Evolutionary conservation across 2,113 vertebrate genomes (phyloP), one percentile per base, ranked within the genome.

Genomic region (Hirundichthys speculiger): DNA sequence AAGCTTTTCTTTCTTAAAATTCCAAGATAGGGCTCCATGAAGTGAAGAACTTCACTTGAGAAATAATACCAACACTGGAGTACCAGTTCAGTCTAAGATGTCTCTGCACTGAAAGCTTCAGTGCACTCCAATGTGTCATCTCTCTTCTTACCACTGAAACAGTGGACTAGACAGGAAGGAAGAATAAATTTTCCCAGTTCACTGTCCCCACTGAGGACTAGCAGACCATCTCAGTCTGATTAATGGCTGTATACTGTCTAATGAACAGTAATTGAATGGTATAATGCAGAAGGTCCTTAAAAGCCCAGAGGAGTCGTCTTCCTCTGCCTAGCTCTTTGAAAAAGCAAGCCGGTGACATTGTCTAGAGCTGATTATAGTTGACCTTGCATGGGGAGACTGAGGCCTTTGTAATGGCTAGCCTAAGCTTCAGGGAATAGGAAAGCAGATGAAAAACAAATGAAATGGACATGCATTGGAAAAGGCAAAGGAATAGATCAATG

Each of bases 221-320:
- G 71, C 85, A 82, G 85, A 88, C 88, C 78, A 88, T 90, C 85
- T 85, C 75, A 52, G 84, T 78, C 87, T 90, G 90, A 93, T 92
- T 89, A 91, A 92, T 92, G 91, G 79, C 80, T 78, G 82, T 80
- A 86, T 83, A 87, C 85, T 84, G 69, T 83, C 84, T 92, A 91
- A 92, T 92, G 89, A 92, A 89, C 89, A 92, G 91, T 89, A 92
- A 93, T 91, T 92, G 88, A 93, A 92, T 87, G 86, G 88, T 91
- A 84, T 85, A 82, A 85, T 84, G 84, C 82, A 87, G 89, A 70
- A 68, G 77, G 75, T 78, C 83, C 78, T 83, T 84, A 84, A 88
- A 88, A 87, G 77, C 88, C 84, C 79, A 85, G 72, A 84, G 84
- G 86, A 82, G 68, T 78, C 41, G 21, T 87, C 79, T 73, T 77